Percentiles rank a stretch among this genome's conserved stretches.
phyloP scores from a whole-genome alignment of 2,113 vertebrate species.

The Pseudorhombus dupliciocellatus region DNA sequence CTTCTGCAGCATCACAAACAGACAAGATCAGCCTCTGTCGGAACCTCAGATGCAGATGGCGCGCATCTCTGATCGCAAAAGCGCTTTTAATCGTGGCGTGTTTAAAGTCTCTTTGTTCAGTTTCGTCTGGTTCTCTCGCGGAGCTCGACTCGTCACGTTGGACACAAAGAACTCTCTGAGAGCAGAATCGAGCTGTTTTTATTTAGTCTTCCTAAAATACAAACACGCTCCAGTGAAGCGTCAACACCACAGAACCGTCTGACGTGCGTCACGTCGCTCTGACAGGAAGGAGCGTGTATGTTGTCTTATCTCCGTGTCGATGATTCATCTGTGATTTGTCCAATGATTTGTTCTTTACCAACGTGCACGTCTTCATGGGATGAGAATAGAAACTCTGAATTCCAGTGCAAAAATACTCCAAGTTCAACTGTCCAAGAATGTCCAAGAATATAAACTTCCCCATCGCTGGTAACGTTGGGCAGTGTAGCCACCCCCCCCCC shows the following conservation, averaged over 20 bases:
- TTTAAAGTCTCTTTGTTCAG: not conserved
- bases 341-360: not conserved
- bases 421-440: too few relatives aligned
- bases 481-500: too few relatives aligned
- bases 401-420: too few relatives aligned
- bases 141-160: not conserved
- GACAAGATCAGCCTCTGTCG: not conserved
- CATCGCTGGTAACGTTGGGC: too few relatives aligned
- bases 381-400: too few relatives aligned
- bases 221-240: too few relatives aligned
- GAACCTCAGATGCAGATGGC: not conserved
- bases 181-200: not conserved
- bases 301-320: too few relatives aligned
- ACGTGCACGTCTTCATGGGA: too few relatives aligned
- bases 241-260: too few relatives aligned
- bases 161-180: not conserved
- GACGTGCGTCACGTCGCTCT: constrained; percentile 8
- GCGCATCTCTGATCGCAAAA: not conserved
- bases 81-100: not conserved
- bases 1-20: not conserved
- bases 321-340: too few relatives aligned
- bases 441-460: too few relatives aligned
- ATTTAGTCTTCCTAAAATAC: not conserved
- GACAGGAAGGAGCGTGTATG: constrained; percentile 23
- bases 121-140: not conserved